phyloP scores from a whole-genome alignment of 2,113 vertebrate genomes.

The Bungarus multicinctus region DNA sequence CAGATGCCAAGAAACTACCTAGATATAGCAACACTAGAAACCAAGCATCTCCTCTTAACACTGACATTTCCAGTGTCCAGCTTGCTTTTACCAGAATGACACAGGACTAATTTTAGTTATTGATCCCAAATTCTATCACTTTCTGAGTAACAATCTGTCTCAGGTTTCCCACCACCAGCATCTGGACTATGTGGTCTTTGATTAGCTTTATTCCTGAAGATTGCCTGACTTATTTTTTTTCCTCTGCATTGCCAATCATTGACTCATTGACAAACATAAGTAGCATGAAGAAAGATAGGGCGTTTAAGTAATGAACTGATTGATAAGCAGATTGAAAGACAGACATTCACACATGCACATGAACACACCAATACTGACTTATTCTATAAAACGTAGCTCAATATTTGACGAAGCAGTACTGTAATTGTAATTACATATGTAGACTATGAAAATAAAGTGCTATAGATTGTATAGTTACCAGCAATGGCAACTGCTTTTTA shows the following conservation, averaged over 20 bases:
- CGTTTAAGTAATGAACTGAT: not conserved
- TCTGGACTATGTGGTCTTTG: not conserved
- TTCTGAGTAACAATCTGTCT: not conserved
- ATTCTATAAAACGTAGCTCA: not conserved
- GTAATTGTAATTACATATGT: not conserved
- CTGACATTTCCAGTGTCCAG: not conserved
- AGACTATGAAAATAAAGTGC: not conserved
- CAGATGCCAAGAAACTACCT: not conserved
- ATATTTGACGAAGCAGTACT: not conserved
- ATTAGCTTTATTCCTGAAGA: not conserved
- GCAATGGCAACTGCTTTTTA: not conserved
- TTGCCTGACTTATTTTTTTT: not conserved
- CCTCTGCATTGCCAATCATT: not conserved
- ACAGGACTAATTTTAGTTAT: not conserved
- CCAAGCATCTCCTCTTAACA: not conserved
- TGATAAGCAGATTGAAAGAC: not conserved
- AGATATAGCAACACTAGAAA: not conserved
- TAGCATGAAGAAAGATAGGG: not conserved
- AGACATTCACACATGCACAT: not conserved
- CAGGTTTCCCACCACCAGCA: not conserved
- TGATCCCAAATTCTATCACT: not conserved
- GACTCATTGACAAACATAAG: too few relatives aligned
- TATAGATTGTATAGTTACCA: not conserved
- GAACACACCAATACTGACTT: not conserved
- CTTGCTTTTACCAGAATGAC: not conserved